Evolutionary conservation across 2,888 invertebrate species (phyloP).

Genomic region (Eurytoma adleriae): DNA sequence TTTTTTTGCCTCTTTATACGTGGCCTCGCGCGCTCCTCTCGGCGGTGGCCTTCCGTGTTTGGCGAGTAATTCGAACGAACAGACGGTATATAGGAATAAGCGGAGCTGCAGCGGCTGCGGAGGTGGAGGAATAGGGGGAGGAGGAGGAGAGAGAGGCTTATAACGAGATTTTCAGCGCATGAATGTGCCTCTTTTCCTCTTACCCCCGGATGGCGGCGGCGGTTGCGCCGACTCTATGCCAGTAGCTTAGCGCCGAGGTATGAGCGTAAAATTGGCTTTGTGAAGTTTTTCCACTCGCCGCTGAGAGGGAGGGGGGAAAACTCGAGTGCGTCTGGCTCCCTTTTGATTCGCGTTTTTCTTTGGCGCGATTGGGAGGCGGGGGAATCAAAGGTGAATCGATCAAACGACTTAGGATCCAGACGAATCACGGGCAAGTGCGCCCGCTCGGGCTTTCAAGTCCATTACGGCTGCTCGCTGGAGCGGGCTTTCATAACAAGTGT

Average conservation of each 20-base stretch:
- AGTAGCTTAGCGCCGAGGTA: constrained; percentile 63
- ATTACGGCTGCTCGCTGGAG: too few species aligned
- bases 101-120: constrained; percentile 52
- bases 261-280: constrained; percentile 50
- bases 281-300: constrained; percentile 29
- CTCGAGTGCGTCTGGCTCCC: neutral
- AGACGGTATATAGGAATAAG: constrained; percentile 56
- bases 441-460: too few species aligned
- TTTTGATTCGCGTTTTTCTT: neutral
- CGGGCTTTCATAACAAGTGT: neutral
- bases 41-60: constrained; percentile 54
- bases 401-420: neutral
- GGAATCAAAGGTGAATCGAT: constrained; percentile 20
- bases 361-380: neutral
- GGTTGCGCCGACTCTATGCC: constrained; percentile 11
- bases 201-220: neutral
- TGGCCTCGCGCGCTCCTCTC: constrained; percentile 26
- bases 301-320: neutral
- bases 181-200: constrained; percentile 45
- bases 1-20: constrained; percentile 30
- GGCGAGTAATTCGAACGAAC: constrained; percentile 58
- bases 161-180: constrained; percentile 52
- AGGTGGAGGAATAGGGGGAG: constrained; percentile 39
- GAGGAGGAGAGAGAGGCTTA: constrained; percentile 30
- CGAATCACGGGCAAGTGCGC: too few species aligned